phyloP scores from a whole-genome alignment of 1,140 invertebrate species.

The Drosophila gunungcola region DNA sequence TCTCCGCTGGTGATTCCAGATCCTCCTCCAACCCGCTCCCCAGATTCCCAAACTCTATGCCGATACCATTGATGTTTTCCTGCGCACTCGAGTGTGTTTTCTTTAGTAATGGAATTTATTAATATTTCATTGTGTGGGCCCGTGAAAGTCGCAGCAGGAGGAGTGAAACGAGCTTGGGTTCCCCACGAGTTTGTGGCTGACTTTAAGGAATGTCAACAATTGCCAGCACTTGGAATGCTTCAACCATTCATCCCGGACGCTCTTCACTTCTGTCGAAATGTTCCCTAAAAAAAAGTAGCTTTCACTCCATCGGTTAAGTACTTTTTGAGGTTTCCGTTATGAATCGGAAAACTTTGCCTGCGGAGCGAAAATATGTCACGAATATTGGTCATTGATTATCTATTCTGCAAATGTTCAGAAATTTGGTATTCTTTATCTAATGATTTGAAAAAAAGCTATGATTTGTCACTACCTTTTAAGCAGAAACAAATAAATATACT shows the following conservation, averaged over 20 bases:
- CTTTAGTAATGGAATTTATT: slow-evolving; percentile 82
- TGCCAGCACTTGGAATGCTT: slow-evolving; percentile 60
- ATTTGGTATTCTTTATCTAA: no score
- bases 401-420: neutral
- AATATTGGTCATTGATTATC: slow-evolving; percentile 1
- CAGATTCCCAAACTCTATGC: slow-evolving; percentile 27
- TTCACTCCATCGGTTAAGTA: slow-evolving; percentile 29
- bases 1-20: slow-evolving; percentile 56
- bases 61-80: slow-evolving; percentile 75
- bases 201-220: slow-evolving; percentile 75
- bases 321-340: slow-evolving; percentile 43
- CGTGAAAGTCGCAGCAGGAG: slow-evolving; percentile 11
- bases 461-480: no score
- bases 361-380: no score
- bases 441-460: no score
- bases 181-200: slow-evolving; percentile 61
- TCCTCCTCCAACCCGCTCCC: slow-evolving; percentile 1
- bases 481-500: no score
- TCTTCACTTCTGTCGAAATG: slow-evolving; percentile 11
- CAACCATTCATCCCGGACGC: slow-evolving; percentile 7
- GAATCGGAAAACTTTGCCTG: slow-evolving; percentile 1
- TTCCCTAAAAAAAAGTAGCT: slow-evolving; percentile 4
- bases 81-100: slow-evolving; percentile 81
- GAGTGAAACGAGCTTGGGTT: slow-evolving; percentile 1
- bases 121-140: slow-evolving; percentile 79